These are phyloP conservation scores for Unio delphinus DNA, from an alignment of 2,888 invertebrate genomes.

Conservation along the genomic window DNA sequence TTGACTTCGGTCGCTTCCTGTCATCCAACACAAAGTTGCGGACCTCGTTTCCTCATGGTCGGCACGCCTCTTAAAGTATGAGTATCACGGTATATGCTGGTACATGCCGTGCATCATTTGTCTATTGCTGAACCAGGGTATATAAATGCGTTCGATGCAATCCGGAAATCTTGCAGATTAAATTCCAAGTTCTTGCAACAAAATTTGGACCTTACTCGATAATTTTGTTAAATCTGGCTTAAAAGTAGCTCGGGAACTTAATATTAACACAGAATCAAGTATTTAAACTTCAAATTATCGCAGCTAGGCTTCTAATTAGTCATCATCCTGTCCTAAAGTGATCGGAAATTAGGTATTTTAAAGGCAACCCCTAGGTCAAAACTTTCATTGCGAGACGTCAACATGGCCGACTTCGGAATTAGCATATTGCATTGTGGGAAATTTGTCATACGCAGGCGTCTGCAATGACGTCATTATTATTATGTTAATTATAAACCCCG, in stretches of 20 bases:
- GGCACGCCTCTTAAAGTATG: background rate
- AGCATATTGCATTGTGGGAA: conserved; percentile 40
- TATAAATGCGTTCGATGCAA: no score
- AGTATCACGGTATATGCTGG: background rate
- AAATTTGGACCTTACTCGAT: conserved; percentile 1
- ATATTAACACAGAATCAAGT: no score
- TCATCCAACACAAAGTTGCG: conserved; percentile 19
- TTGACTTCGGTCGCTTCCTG: conserved; percentile 10
- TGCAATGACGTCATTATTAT: conserved; percentile 21
- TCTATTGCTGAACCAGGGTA: background rate
- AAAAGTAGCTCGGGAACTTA: no score
- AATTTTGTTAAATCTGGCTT: no score
- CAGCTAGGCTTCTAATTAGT: no score
- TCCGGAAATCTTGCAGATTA: no score
- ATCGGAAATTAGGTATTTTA: conserved; percentile 10
- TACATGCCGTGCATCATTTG: background rate
- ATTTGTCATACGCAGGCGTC: conserved; percentile 28
- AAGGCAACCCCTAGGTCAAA: conserved; percentile 7
- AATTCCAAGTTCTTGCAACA: no score
- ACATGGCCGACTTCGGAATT: conserved; percentile 42
- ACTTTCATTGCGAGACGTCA: conserved; percentile 28
- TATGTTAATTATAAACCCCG: background rate
- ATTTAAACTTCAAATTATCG: background rate
- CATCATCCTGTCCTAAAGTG: no score
- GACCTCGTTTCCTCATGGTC: conserved; percentile 17